Base-by-base conservation (phyloP, 2,113 vertebrate genomes). In the Hyaena hyaena region DNA sequence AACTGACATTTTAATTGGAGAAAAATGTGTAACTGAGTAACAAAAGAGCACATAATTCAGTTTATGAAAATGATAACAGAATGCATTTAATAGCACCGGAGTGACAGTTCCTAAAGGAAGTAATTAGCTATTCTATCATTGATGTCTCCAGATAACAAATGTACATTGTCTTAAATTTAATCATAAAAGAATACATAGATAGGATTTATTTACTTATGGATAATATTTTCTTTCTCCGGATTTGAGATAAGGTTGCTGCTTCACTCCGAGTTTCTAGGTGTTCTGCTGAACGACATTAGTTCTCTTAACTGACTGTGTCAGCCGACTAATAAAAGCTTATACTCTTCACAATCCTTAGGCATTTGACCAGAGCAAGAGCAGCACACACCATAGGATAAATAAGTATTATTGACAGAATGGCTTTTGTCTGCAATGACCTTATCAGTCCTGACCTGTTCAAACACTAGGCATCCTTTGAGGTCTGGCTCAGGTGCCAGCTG, bases 231-330 rank as follows among this genome's bases (percentile, higher is more conserved):
- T 87, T 90, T 45, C 43, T 76, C 17, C 91, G 55, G 88, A 85
- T n/a, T 88, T 97, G 80, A 94, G 66, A 87, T 86, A 96, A 95
- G 69, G 31, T 96, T 98, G 68, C 48, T 97, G 86, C 92, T 98
- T 97, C 92, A 74, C 14, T 96, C 86, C 83, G 89, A 80, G 1
- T 98, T 98, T 96, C 89, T 98, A 66, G 94, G 71, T 93, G 35
- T 88, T 96, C 81, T 87, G 53, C 53, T 89, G 43, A 94, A 91
- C 96, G 90, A 93, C 55, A 12, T 98, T 97, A 93, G 96, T 98
- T 97, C 88, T 95, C 0, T 35, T 93, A 92, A 61, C 23, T 92
- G 77, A 87, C 33, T 93, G 53, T 68, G 88, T 97, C 80, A 74
- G 69, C 33, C 97, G 91, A 93, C 53, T 90, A 89, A 66, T 55